These are phyloP conservation scores for Bombus confusus DNA, from an alignment of 1,140 invertebrate genomes.

Conservation along the genomic window DNA sequence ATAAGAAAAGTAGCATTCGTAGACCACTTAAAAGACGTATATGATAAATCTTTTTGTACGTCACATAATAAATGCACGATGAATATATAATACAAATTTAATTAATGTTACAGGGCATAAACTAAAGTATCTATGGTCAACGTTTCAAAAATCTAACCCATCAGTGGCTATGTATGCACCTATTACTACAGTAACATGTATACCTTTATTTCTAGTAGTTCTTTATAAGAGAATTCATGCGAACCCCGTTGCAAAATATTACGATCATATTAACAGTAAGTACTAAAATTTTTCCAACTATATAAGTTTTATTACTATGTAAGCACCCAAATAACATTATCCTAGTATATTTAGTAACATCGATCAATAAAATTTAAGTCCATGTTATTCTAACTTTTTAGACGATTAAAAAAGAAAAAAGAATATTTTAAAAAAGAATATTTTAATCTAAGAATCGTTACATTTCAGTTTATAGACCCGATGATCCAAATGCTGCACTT, in stretches of 20 bases:
- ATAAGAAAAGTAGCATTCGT: accelerated
- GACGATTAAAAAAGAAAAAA: neutral
- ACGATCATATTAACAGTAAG: constrained; percentile 22
- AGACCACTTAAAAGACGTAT: accelerated
- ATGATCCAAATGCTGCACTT: constrained; percentile 40
- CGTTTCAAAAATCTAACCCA: constrained; percentile 19
- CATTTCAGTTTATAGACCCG: constrained; percentile 63
- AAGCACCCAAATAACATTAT: neutral
- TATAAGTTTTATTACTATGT: constrained; percentile 2
- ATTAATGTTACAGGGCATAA: constrained; percentile 18
- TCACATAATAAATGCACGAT: neutral
- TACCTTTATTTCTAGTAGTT: accelerated
- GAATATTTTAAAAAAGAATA: too few species aligned
- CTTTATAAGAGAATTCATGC: accelerated
- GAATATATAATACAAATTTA: neutral
- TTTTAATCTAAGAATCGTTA: neutral
- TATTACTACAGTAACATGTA: accelerated
- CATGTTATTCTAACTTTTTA: neutral
- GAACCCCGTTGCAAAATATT: constrained; percentile 16
- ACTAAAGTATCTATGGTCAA: neutral
- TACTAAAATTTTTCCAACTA: neutral
- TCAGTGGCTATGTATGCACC: neutral
- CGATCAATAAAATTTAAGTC: neutral
- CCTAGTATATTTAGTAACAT: neutral
- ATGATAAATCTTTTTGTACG: constrained; percentile 25